phyloP scores from a whole-genome alignment of 1,140 invertebrate species.

The Drosophila grimshawi region DNA sequence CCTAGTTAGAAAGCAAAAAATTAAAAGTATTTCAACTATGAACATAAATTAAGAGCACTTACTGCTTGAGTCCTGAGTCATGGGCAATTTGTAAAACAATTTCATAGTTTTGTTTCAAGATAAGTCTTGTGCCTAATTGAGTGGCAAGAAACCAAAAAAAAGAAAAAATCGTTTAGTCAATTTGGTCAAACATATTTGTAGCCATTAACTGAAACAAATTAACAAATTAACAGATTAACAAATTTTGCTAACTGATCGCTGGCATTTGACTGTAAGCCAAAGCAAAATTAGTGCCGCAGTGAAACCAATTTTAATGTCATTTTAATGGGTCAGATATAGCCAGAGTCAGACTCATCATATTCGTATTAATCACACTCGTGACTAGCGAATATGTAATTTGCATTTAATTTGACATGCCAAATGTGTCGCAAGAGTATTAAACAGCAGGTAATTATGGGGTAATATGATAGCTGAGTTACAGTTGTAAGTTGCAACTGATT shows the following conservation, averaged over 20 bases:
- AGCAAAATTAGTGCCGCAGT: slow-evolving; percentile 43
- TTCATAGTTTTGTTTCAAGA: background rate
- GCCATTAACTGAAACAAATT: slow-evolving; percentile 18
- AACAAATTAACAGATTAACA: slow-evolving; percentile 36
- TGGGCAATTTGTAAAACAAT: background rate
- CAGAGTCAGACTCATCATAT: slow-evolving; percentile 13
- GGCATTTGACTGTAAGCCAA: slow-evolving; percentile 11
- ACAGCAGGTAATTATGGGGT: slow-evolving; percentile 38
- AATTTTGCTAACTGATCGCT: slow-evolving; percentile 19
- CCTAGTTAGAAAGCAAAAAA: background rate
- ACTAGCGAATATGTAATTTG: slow-evolving; percentile 68
- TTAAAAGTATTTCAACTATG: background rate
- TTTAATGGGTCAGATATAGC: slow-evolving; percentile 62
- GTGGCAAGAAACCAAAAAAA: background rate
- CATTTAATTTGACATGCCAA: slow-evolving; percentile 74
- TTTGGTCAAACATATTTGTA: slow-evolving; percentile 15
- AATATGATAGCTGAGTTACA: slow-evolving; percentile 2
- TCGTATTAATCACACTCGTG: too few relatives aligned
- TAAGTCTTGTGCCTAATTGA: slow-evolving; percentile 12
- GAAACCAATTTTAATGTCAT: slow-evolving; percentile 75
- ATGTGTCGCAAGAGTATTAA: slow-evolving; percentile 33
- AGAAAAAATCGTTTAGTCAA: slow-evolving; percentile 8
- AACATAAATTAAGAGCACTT: slow-evolving; percentile 1
- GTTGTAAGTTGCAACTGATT: slow-evolving; percentile 3
- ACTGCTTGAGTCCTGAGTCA: slow-evolving; percentile 4